phyloP scores from a whole-genome alignment of 1,140 invertebrate species.

The Dufourea novaeangliae region DNA sequence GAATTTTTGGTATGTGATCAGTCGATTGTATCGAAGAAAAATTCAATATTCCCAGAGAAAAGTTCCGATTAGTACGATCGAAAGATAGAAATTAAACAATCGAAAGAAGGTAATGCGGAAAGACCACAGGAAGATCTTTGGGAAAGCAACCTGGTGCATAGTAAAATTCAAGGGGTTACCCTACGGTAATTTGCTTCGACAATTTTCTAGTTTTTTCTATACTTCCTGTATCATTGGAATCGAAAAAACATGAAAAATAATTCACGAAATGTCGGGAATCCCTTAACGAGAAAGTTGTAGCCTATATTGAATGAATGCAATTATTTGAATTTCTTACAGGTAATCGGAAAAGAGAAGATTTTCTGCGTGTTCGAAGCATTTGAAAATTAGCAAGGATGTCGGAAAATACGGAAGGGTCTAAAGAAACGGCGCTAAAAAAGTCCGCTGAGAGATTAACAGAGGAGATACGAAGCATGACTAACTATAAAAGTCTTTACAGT shows the following conservation, averaged over 20 bases:
- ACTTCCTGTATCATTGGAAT: not conserved
- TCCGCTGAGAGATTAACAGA: conserved; percentile 84
- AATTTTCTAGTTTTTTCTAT: not conserved
- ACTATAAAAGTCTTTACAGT: conserved; percentile 85
- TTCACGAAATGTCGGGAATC: not conserved
- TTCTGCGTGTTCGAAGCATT: not conserved
- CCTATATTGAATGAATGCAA: not conserved
- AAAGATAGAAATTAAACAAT: not conserved
- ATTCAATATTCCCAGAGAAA: not conserved
- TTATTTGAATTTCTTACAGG: not conserved
- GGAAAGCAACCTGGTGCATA: not conserved
- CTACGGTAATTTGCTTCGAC: not conserved
- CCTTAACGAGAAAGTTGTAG: not conserved
- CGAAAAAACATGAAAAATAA: not conserved
- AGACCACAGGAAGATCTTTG: not conserved
- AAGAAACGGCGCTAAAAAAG: conserved; percentile 83
- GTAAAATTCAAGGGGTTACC: not conserved
- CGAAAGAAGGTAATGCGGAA: not conserved
- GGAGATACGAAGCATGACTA: conserved; percentile 84
- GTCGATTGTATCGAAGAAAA: not conserved
- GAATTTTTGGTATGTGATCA: conserved; percentile 12
- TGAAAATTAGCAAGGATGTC: not conserved
- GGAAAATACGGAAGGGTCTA: conserved; percentile 80
- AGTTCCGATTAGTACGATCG: not conserved
- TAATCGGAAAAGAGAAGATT: not conserved